Evolutionary conservation across 2,113 vertebrate species (phyloP).

Genomic region (Calonectris borealis): DNA sequence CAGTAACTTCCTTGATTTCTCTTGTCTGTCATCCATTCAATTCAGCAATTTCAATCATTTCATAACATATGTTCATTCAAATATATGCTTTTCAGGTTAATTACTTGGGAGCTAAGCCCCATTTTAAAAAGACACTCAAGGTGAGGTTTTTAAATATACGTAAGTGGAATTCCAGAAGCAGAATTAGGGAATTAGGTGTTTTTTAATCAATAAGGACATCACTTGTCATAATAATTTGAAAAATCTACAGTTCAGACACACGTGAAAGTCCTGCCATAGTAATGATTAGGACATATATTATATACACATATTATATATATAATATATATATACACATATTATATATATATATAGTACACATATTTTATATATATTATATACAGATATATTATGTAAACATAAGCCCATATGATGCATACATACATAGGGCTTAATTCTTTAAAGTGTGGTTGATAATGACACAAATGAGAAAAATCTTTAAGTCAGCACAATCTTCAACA

Average conservation of each 20-base stretch:
- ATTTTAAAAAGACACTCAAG: not conserved
- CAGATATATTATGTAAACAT: not conserved
- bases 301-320: too few relatives aligned
- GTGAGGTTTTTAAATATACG: not conserved
- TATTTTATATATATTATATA: too few relatives aligned
- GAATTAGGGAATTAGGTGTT: not conserved
- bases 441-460: not conserved
- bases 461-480: not conserved
- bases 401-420: not conserved
- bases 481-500: not conserved
- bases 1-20: constrained; percentile 34
- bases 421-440: not conserved
- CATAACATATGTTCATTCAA: not conserved
- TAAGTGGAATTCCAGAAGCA: not conserved
- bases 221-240: not conserved
- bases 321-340: too few relatives aligned
- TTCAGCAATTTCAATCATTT: constrained; percentile 5
- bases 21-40: constrained; percentile 36
- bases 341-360: too few relatives aligned
- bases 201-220: not conserved
- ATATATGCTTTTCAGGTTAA: not conserved
- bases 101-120: not conserved
- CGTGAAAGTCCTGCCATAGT: not conserved
- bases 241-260: not conserved
- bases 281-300: not conserved